Evolutionary conservation across 2,113 vertebrate genomes (phyloP).

Genomic region (Chamaetylas fuelleborni): DNA sequence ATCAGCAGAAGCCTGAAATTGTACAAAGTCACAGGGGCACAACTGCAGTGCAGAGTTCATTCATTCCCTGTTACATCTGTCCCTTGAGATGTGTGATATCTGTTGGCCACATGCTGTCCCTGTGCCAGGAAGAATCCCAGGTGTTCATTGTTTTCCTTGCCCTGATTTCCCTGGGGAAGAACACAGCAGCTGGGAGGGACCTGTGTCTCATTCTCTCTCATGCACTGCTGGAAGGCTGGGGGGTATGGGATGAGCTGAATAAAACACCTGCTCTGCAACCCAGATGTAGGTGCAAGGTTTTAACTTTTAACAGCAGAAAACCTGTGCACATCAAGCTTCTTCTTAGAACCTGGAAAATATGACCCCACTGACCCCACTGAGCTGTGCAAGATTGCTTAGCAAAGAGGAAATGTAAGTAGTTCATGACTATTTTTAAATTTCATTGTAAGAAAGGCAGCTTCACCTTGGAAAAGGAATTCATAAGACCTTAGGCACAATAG

Average conservation of each 20-base stretch:
- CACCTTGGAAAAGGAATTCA: not conserved
- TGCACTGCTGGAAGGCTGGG: not conserved
- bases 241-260: rapidly evolving
- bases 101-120: not conserved
- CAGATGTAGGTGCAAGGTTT: not conserved
- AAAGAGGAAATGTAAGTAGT: not conserved
- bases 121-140: not conserved
- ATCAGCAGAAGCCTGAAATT: not conserved
- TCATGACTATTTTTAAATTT: conserved; percentile 22
- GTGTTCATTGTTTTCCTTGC: not conserved
- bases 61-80: not conserved
- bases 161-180: not conserved
- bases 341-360: not conserved
- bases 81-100: not conserved
- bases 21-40: not conserved
- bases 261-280: not conserved
- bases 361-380: not conserved
- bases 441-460: not conserved
- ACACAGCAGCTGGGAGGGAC: not conserved
- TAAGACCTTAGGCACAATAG: not conserved
- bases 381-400: not conserved
- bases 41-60: not conserved
- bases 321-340: not conserved
- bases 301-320: not conserved
- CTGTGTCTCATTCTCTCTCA: not conserved